Evolutionary conservation across 2,888 invertebrate species (phyloP).

Genomic region (Thereva nobilitata): DNA sequence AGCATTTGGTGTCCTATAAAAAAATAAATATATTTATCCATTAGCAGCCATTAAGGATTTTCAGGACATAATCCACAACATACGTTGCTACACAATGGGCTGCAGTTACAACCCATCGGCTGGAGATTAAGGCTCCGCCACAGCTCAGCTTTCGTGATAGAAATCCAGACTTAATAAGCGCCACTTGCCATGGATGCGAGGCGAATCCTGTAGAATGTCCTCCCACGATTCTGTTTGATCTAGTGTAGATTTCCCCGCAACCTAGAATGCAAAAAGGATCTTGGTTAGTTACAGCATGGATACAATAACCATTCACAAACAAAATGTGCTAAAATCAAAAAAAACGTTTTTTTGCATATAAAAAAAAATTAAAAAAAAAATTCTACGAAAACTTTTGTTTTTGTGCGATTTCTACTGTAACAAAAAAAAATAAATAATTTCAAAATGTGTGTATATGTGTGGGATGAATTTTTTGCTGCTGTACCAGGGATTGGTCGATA

Average conservation of each 20-base stretch:
- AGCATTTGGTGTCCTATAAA: conserved; percentile 77
- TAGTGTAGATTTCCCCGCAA: conserved; percentile 85
- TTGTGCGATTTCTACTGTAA: conserved; percentile 18
- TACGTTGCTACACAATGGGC: conserved; percentile 92
- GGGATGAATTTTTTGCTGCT: conserved; percentile 16
- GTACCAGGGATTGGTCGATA: conserved; percentile 58
- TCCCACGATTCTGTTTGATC: conserved; percentile 89
- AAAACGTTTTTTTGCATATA: not conserved
- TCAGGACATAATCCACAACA: conserved; percentile 53
- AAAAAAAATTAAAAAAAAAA: conserved; percentile 14
- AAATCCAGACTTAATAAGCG: conserved; percentile 88
- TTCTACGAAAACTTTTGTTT: conserved; percentile 12
- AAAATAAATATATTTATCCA: not conserved
- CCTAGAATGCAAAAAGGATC: conserved; percentile 63
- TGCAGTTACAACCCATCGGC: conserved; percentile 90
- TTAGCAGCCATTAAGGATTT: not conserved
- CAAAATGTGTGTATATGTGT: conserved; percentile 9
- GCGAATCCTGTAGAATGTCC: conserved; percentile 89
- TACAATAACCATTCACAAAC: not conserved
- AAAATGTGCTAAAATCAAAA: not conserved
- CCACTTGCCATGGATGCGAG: conserved; percentile 93
- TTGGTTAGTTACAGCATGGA: not conserved
- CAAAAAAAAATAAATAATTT: conserved; percentile 3
- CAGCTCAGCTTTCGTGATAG: conserved; percentile 88
- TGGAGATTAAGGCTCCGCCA: conserved; percentile 86